These are phyloP conservation scores for Neoascia interrupta DNA, from an alignment of 2,888 invertebrate genomes.

Conservation along the genomic window DNA sequence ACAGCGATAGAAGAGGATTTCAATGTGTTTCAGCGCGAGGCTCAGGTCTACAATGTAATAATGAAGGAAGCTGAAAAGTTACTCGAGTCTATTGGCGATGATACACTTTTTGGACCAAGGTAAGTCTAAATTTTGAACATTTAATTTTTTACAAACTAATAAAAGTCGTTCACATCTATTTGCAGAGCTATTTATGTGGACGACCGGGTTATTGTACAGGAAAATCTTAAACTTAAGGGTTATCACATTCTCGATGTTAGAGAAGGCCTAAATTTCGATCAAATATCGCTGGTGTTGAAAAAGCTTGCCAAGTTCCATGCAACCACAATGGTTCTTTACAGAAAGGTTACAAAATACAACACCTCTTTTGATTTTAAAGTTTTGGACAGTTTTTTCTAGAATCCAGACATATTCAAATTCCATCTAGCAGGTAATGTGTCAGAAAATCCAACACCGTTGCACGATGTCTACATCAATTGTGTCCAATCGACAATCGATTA, in stretches of 20 bases:
- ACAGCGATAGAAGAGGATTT: constrained; percentile 72
- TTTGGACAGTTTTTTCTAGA: constrained; percentile 46
- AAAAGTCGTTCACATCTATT: no score
- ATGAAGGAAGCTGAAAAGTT: constrained; percentile 69
- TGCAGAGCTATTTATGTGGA: constrained; percentile 73
- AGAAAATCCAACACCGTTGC: constrained; percentile 72
- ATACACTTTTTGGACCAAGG: constrained; percentile 73
- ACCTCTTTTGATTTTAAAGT: no score
- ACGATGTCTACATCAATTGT: constrained; percentile 72
- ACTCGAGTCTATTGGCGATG: constrained; percentile 70
- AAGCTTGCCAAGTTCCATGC: constrained; percentile 82
- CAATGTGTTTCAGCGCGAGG: constrained; percentile 73
- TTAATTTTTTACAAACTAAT: no score
- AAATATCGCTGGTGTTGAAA: constrained; percentile 79
- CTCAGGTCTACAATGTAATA: constrained; percentile 72
- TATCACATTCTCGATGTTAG: constrained; percentile 80
- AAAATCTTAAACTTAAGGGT: constrained; percentile 81
- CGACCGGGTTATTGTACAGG: constrained; percentile 77
- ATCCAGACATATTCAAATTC: constrained; percentile 72
- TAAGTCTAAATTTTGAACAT: constrained; percentile 40
- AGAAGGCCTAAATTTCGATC: constrained; percentile 80
- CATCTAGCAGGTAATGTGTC: constrained; percentile 73
- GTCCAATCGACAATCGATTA: constrained; percentile 72
- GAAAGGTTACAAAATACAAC: constrained; percentile 80
- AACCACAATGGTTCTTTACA: constrained; percentile 80